Base-by-base conservation (phyloP, 2,888 invertebrate species). In the Patella caerulea region DNA sequence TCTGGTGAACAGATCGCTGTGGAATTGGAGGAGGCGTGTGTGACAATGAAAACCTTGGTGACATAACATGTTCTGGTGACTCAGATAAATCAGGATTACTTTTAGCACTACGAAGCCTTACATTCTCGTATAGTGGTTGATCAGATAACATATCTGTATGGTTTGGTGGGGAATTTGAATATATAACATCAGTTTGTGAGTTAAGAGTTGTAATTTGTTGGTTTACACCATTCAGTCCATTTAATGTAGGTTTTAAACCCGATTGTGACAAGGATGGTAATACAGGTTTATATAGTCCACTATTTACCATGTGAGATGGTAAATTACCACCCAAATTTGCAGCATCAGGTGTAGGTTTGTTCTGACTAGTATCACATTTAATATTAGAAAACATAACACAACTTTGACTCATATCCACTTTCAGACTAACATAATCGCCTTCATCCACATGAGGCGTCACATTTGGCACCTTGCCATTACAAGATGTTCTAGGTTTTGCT, bases 1-100 rank as follows among this genome's bases (percentile, higher is more conserved):
- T 14, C 24, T 65, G 19, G 4, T 65, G 19, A 24, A 14, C 65
- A 65, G 65, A 24, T 65, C 65, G 24, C 19, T 24, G 83, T 3
- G 86, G 84, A 79, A 84, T 79, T 17, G 82, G 78, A 12, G 85
- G 86, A 4, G 86, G 86, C 45, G 84, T 82, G n/a, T 77, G 78
- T 29, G 82, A 73, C 29, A 81, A 45, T 52, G 78, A 56, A 56
- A 78, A 73, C 55, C 75, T 74, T 34, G 76, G 52, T 24, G 14
- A 75, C 54, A 65, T 72, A 55, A 69, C 72, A 73, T 34, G 59
- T 70, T 24, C 65, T 72, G 24, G 55, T 45, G 77, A 77, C n/a
- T 24, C n/a, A 15, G 74, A 75, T 19, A 81, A 74, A 29, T 81
- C 82, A n/a, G 81, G 80, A 34, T 76, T 74, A 72, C 82, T 82